Conservation (phyloP, 1,140 invertebrate species). For the Ceratina japonica region DNA sequence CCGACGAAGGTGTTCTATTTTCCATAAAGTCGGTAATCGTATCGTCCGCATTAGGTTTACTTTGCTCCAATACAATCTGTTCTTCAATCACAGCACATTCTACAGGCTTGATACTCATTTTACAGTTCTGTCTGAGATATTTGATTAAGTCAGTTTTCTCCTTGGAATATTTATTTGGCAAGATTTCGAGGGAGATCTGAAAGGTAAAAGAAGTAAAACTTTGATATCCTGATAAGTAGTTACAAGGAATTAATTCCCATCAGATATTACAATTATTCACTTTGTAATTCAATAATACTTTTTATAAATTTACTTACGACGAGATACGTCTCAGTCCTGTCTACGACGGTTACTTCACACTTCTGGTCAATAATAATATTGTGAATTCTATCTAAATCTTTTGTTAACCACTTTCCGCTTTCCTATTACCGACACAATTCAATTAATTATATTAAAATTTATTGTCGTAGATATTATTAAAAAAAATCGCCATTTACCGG, state of each 20-base stretch:
- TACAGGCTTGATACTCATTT: slow-evolving; percentile 29
- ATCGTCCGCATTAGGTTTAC: neutral
- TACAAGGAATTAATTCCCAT: neutral
- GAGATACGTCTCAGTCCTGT: slow-evolving; percentile 34
- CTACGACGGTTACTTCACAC: slow-evolving; percentile 57
- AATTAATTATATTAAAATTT: neutral
- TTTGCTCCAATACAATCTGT: neutral
- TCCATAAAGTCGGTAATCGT: neutral
- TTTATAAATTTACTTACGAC: slow-evolving; percentile 40
- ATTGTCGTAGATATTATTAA: neutral
- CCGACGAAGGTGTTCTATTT: neutral
- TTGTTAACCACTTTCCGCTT: slow-evolving; percentile 59
- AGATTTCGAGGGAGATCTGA: slow-evolving; percentile 47
- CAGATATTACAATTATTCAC: neutral
- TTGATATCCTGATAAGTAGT: neutral
- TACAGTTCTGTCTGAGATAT: slow-evolving; percentile 30
- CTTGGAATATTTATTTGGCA: neutral
- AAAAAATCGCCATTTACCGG: slow-evolving; percentile 68
- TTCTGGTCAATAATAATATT: slow-evolving; percentile 64
- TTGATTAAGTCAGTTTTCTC: slow-evolving; percentile 31
- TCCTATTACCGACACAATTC: slow-evolving; percentile 32
- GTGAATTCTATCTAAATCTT: slow-evolving; percentile 73
- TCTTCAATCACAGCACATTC: too few species aligned
- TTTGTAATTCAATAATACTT: neutral
- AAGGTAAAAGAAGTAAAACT: neutral